These are phyloP conservation scores for Prosopocoilus inquinatus DNA, from an alignment of 2,888 invertebrate species.

Conservation along the genomic window DNA sequence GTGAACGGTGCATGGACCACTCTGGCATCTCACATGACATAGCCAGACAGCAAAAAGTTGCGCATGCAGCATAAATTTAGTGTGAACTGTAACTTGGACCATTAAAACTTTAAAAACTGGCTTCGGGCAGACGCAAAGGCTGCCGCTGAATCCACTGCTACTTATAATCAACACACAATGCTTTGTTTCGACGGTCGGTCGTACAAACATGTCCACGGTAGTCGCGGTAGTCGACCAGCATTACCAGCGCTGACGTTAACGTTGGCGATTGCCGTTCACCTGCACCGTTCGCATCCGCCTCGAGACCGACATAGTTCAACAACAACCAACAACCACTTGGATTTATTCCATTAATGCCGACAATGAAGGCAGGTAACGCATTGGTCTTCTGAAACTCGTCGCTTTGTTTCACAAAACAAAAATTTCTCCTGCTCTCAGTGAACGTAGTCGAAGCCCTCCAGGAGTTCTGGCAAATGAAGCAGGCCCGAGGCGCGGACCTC, in stretches of 20 bases:
- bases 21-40: slow-evolving; percentile 42
- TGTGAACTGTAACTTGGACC: slow-evolving; percentile 44
- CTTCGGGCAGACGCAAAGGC: slow-evolving; percentile 42
- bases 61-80: slow-evolving; percentile 42
- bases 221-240: slow-evolving; percentile 30
- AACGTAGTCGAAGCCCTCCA: slow-evolving; percentile 95
- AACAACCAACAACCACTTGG: not conserved
- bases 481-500: slow-evolving; percentile 79
- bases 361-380: slow-evolving; percentile 30
- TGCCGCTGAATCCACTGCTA: slow-evolving; percentile 36
- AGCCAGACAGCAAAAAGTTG: slow-evolving; percentile 48
- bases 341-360: slow-evolving; percentile 10
- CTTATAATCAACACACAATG: slow-evolving; percentile 38
- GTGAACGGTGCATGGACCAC: slow-evolving; percentile 26
- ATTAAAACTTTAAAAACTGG: slow-evolving; percentile 50
- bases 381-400: not conserved
- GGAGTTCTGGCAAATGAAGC: slow-evolving; percentile 98
- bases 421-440: slow-evolving; percentile 57
- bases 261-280: slow-evolving; percentile 23
- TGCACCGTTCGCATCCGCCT: slow-evolving; percentile 17
- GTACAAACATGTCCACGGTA: slow-evolving; percentile 32
- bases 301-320: slow-evolving; percentile 5
- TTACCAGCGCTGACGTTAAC: slow-evolving; percentile 11
- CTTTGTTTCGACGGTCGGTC: slow-evolving; percentile 34
- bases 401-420: not conserved